These are phyloP conservation scores for Heptranchias perlo DNA, from an alignment of 2,113 vertebrate genomes.

Conservation along the genomic window DNA sequence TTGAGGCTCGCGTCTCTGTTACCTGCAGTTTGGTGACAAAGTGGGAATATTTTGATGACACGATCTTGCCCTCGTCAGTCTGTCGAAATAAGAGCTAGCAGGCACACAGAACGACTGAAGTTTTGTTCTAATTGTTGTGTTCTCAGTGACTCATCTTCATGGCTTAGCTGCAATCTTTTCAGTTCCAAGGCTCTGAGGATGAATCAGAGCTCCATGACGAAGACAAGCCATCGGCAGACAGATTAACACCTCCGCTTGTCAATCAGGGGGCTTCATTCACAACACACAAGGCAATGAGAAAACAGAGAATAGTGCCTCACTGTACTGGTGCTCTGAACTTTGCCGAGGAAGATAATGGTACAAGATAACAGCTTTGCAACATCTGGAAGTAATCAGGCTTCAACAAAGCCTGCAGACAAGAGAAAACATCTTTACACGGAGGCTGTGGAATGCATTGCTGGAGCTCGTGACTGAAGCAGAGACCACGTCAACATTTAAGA, in stretches of 20 bases:
- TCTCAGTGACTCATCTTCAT: background rate
- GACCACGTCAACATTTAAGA: background rate
- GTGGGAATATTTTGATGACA: background rate
- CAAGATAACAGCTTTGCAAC: background rate
- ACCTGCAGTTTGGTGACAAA: background rate
- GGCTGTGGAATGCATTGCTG: background rate
- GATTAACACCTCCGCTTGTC: constrained; percentile 7
- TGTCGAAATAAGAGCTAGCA: background rate
- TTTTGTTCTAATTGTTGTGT: background rate
- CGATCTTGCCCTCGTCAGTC: background rate
- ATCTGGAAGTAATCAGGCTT: background rate
- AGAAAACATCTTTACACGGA: background rate
- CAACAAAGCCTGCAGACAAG: too few relatives aligned
- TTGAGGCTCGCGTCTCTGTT: background rate
- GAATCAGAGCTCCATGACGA: constrained; percentile 31
- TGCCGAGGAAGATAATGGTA: background rate
- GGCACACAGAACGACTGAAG: background rate
- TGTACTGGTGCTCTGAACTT: too few relatives aligned
- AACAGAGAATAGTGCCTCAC: background rate
- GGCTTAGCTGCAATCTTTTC: background rate
- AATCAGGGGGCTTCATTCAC: background rate
- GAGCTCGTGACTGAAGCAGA: background rate
- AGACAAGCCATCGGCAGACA: background rate
- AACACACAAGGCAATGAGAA: background rate
- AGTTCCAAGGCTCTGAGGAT: background rate